Percentiles rank a stretch among this genome's conserved stretches.
Evolutionary conservation across 2,888 invertebrate species (phyloP).

Genomic region (Melangyna quadrimaculata): DNA sequence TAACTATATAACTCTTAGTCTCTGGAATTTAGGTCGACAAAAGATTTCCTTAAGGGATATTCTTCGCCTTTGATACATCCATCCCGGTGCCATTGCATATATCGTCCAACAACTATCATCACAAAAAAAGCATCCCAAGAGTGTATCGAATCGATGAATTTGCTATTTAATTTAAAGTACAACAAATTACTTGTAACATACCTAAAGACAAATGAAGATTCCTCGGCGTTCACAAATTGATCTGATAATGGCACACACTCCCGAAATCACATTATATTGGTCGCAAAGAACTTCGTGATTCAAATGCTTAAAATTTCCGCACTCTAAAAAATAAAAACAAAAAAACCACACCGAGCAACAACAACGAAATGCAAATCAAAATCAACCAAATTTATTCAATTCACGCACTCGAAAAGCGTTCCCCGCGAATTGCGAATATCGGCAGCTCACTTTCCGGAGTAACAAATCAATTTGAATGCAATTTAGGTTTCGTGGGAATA

Average conservation of each 20-base stretch:
- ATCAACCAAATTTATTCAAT: conserved; percentile 47
- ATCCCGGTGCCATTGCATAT: too few relatives aligned
- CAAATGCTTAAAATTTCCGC: conserved; percentile 10
- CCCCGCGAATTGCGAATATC: conserved; percentile 49
- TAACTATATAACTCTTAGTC: conserved; percentile 42
- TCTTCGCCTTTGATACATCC: conserved; percentile 9
- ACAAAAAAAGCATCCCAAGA: neutral
- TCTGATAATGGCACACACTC: conserved; percentile 62
- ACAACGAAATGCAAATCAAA: conserved; percentile 25
- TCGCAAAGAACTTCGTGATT: conserved; percentile 30
- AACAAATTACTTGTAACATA: conserved; percentile 52
- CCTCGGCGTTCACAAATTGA: conserved; percentile 64
- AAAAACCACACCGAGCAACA: neutral
- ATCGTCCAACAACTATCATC: neutral
- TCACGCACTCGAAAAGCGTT: conserved; percentile 64
- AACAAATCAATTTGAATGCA: conserved; percentile 72
- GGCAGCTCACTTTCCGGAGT: conserved; percentile 60
- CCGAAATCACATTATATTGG: conserved; percentile 61
- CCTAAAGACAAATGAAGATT: conserved; percentile 66
- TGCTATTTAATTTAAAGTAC: conserved; percentile 34
- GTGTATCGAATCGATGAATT: conserved; percentile 30
- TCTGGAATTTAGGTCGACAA: conserved; percentile 70
- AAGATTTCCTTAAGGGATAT: conserved; percentile 59
- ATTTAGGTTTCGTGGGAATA: conserved; percentile 52
- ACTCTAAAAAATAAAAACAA: neutral